Evolutionary conservation across 2,888 invertebrate genomes (phyloP).

Genomic region (Polylopha cassiicola): DNA sequence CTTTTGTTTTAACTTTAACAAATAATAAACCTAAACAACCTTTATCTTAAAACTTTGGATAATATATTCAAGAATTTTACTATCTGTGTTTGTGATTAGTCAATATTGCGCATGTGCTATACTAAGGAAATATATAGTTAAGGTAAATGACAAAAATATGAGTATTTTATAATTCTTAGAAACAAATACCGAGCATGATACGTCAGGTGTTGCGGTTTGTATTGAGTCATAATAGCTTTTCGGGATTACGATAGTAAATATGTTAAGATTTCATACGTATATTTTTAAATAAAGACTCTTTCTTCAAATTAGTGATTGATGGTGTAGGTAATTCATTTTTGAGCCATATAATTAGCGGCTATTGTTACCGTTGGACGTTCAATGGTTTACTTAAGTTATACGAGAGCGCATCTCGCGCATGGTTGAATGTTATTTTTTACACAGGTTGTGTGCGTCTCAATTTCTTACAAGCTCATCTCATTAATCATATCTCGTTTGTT

Average conservation of each 20-base stretch:
- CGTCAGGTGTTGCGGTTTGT: background rate
- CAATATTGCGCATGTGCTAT: constrained; percentile 14
- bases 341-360: constrained; percentile 57
- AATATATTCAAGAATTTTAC: too few relatives aligned
- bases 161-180: background rate
- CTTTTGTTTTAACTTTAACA: background rate
- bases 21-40: background rate
- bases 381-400: constrained; percentile 46
- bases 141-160: constrained; percentile 13
- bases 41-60: too few relatives aligned
- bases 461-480: constrained; percentile 48
- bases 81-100: constrained; percentile 2
- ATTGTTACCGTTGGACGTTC: constrained; percentile 54
- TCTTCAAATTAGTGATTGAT: constrained; percentile 46
- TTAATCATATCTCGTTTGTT: constrained; percentile 64
- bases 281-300: constrained; percentile 2
- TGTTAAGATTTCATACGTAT: constrained; percentile 4
- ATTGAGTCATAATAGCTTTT: constrained; percentile 5
- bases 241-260: constrained; percentile 6
- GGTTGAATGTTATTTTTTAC: constrained; percentile 48
- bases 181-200: too few relatives aligned
- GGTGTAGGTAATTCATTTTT: constrained; percentile 49
- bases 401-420: constrained; percentile 30
- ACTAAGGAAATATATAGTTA: constrained; percentile 9
- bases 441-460: constrained; percentile 44